Base-by-base conservation (phyloP, 2,888 invertebrate genomes). In the Cyaniris semiargus region DNA sequence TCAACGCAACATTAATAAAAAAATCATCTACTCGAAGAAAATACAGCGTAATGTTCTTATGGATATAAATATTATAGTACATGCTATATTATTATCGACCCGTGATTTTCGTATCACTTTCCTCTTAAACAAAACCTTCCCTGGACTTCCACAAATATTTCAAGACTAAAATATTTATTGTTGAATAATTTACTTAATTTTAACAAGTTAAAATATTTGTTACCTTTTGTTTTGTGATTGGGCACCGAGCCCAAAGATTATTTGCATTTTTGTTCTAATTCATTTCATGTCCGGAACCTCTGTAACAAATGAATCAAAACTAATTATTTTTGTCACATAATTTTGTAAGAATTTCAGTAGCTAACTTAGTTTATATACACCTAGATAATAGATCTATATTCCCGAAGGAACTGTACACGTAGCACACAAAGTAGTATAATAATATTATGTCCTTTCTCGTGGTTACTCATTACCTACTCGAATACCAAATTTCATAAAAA, bases 201-300 rank as follows among this genome's bases (percentile, higher is more conserved):
- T 15, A 27, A 8, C 76, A 88, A 87, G 34, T 6, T 38, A 38
- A 27, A 38, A 10, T 10, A 38, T 38, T 38, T 10, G 38, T 89
- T 79, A 91, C 91, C 81, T 88, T 86, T 86, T 81, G 78, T 78
- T 79, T 82, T 82, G 82, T 81, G 78, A 80, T 79, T 87, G 91
- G 92, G 91, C 91, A 87, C 84, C 82, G 80, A 88, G 91, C 91
- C 91, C 92, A 85, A 84, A 83, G 80, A 80, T 85, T 85, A 79
- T 85, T 82, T 88, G 87, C 93, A 93, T 93, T 80, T 86, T 90
- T 87, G 82, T 82, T 82, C 85, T 83, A 86, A 81, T 82, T 78
- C 84, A 79, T 79, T 82, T 80, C 78, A 80, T 84, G 83, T 81
- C 80, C 80, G 81, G 84, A 84, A 83, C 72, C 76, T 75, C 79